Conservation (phyloP, 2,797 vertebrate species). For the Rhabdomys pumilio region DNA sequence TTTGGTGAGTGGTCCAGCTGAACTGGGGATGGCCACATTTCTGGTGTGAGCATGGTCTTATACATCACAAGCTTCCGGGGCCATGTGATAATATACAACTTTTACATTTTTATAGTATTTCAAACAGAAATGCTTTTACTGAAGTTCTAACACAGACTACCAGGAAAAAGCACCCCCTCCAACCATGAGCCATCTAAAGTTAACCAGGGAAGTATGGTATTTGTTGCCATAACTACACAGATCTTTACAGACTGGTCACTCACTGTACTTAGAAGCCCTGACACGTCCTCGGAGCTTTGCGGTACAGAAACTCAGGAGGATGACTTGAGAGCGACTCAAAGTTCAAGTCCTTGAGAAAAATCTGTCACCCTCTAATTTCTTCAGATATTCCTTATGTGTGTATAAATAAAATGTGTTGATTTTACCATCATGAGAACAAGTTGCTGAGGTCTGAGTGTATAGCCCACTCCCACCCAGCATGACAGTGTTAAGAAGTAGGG, state of each 20-base stretch:
- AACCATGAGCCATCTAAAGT: not conserved
- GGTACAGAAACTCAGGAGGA: not conserved
- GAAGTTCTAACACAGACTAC: constrained; percentile 15
- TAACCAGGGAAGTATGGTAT: constrained; percentile 17
- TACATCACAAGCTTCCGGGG: not conserved
- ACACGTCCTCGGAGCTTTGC: not conserved
- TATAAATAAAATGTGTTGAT: constrained; percentile 48
- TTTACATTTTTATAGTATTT: constrained; percentile 31
- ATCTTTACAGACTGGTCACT: not conserved
- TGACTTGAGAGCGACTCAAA: not conserved
- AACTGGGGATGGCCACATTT: not conserved
- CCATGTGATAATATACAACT: not conserved
- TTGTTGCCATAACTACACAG: constrained; percentile 7
- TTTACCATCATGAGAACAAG: not conserved
- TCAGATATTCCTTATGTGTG: not conserved
- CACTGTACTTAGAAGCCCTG: not conserved
- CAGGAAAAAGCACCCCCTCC: constrained; percentile 2
- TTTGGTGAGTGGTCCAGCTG: not conserved
- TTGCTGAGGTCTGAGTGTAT: not conserved
- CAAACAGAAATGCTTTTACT: not conserved
- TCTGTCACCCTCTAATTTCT: not conserved
- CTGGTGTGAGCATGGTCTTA: not conserved
- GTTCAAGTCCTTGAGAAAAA: constrained; percentile 20
- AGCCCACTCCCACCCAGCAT: rapidly evolving
- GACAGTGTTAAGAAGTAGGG: not conserved